Evolutionary conservation across 37 sponge, comb jelly and placozoan genomes (phyloP).

Genomic region (Aplysina aerophoba): DNA sequence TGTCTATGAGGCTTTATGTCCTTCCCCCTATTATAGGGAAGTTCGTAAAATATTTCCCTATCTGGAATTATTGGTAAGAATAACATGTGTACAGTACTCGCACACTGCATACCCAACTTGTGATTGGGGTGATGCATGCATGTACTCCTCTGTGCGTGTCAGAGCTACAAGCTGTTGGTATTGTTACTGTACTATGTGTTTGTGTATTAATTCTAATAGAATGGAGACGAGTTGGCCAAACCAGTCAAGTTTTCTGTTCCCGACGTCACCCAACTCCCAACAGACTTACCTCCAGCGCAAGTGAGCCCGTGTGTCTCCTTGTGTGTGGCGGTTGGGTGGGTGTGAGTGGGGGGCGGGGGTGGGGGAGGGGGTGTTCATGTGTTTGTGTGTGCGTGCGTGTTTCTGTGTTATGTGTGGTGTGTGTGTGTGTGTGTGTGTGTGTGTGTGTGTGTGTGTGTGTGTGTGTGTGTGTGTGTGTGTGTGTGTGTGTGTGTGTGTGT

Average conservation of each 20-base stretch:
- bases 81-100: neutral
- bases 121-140: neutral
- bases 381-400: too few relatives aligned
- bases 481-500: too few relatives aligned
- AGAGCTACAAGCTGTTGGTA: neutral
- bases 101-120: neutral
- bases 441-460: too few relatives aligned
- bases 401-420: too few relatives aligned
- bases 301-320: neutral
- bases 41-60: constrained; percentile 1
- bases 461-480: too few relatives aligned
- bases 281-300: constrained; percentile 18
- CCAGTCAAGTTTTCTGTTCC: constrained; percentile 31
- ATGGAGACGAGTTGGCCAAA: constrained; percentile 23
- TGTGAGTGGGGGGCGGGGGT: too few relatives aligned
- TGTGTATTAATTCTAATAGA: neutral
- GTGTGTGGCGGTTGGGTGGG: too few relatives aligned
- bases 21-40: neutral
- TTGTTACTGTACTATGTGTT: neutral
- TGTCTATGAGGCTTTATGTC: neutral
- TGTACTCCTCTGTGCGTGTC: neutral
- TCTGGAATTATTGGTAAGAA: neutral
- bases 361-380: too few relatives aligned
- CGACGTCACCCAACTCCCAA: constrained; percentile 2
- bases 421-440: too few relatives aligned